Percentiles rank a stretch among this genome's conserved stretches.
These are phyloP conservation scores for Syngnathus rostellatus DNA, from an alignment of 2,797 vertebrate genomes.

Conservation along the genomic window DNA sequence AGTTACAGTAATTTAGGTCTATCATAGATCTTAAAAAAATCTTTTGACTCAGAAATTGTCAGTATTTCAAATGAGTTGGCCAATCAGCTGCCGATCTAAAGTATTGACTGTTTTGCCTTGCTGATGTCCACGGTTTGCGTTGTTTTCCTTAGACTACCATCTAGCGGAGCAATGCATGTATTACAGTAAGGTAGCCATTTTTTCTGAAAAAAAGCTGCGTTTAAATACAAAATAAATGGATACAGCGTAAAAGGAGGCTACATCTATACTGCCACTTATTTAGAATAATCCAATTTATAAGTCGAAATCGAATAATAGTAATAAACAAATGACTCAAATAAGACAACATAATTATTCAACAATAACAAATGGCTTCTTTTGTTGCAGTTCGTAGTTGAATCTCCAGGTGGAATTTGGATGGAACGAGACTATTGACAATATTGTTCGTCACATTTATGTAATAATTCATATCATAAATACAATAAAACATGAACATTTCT, in stretches of 20 bases:
- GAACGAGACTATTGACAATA: no score
- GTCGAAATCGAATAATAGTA: neutral
- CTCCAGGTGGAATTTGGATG: no score
- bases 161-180: slow-evolving; percentile 39
- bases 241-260: neutral
- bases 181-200: neutral
- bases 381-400: neutral
- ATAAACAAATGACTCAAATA: neutral
- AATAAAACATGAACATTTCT: neutral
- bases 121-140: no score
- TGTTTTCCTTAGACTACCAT: slow-evolving; percentile 27
- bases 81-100: neutral
- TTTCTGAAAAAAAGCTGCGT: neutral
- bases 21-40: neutral
- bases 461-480: neutral
- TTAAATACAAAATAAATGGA: neutral
- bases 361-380: neutral
- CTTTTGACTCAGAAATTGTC: no score
- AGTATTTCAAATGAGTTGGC: neutral
- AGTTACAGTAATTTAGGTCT: neutral
- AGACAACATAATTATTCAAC: neutral
- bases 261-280: neutral
- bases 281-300: neutral
- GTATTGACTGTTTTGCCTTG: neutral
- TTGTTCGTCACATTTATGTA: no score